Conservation (phyloP, 2,113 vertebrate genomes). For the Bufo gargarizans region DNA sequence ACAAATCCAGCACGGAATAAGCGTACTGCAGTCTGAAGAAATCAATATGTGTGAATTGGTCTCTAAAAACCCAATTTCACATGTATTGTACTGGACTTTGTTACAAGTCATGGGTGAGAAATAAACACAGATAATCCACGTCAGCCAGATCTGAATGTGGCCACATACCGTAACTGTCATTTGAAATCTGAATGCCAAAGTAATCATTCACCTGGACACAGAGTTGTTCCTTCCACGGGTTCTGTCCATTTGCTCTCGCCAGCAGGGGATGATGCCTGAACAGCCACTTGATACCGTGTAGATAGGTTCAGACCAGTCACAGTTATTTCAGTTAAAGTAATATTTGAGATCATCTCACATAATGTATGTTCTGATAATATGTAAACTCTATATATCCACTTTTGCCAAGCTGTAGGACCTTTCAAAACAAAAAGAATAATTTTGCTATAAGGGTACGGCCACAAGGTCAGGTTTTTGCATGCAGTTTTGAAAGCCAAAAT, state of each 20-base stretch:
- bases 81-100: too few relatives aligned
- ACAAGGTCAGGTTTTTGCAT: too few relatives aligned
- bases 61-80: too few relatives aligned
- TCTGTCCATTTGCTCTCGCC: conserved; percentile 70
- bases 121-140: neutral
- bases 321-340: conserved; percentile 62
- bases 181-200: neutral
- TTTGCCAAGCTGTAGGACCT: conserved; percentile 78
- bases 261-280: conserved; percentile 73
- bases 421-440: conserved; percentile 3
- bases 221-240: conserved; percentile 71
- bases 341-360: conserved; percentile 61
- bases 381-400: conserved; percentile 76
- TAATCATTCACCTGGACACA: conserved; percentile 67
- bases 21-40: neutral
- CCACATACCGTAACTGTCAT: too few relatives aligned
- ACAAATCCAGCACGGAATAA: neutral
- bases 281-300: conserved; percentile 65
- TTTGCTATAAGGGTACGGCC: too few relatives aligned
- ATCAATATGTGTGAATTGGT: too few relatives aligned
- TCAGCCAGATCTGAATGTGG: neutral
- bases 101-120: too few relatives aligned
- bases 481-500: too few relatives aligned
- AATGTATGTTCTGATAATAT: conserved; percentile 62
- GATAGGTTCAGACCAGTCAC: conserved; percentile 64